Evolutionary conservation across 2,797 vertebrate species (phyloP), one percentile per base, ranked within the genome.

Genomic region (Sebastolobus altivelis): DNA sequence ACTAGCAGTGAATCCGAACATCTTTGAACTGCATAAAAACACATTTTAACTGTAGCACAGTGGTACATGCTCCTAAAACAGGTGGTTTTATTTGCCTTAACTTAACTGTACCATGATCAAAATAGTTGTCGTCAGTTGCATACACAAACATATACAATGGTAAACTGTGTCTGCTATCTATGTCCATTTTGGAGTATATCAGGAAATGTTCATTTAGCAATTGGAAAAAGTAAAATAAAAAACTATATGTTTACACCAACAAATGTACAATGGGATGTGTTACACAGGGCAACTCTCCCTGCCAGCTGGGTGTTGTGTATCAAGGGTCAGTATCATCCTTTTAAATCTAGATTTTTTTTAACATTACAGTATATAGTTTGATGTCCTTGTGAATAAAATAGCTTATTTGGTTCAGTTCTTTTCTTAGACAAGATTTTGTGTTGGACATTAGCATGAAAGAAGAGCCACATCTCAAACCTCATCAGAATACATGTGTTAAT

Each of bases 261-360:
- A 52, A 33, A 43, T 31, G 31, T 43, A 43, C 20, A 55, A 14
- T 74, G 14, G 13, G 6, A 52, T 25, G 35, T 62, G 38, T 65
- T 49, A 40, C 8, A 69, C 65, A 49, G 18, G 52, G 31, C 8
- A 25, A 18, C 9, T 8, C 72, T 37, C 29, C 9, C 25, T 65
- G 43, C 56, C 37, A 63, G 38, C 58, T 52, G n/a, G 2, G 10
- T 43, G 29, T 59, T 80, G 16, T 59, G 37, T 54, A 6, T 60
- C 22, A 29, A 54, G 69, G 76, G 54, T 75, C 54, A 37, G n/a
- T 6, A 22, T 75, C 25, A 72, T 49, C 7, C 11, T 60, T 66
- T 75, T 20, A 40, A 70, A 63, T 68, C 16, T n/a, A 27, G 12
- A 27, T 55, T 60, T 25, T 25, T 49, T 29, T 54, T 3, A 29